Percentiles rank a stretch among this genome's conserved stretches.
Conservation (phyloP, 2,113 vertebrate species). For the Corvus hawaiiensis region DNA sequence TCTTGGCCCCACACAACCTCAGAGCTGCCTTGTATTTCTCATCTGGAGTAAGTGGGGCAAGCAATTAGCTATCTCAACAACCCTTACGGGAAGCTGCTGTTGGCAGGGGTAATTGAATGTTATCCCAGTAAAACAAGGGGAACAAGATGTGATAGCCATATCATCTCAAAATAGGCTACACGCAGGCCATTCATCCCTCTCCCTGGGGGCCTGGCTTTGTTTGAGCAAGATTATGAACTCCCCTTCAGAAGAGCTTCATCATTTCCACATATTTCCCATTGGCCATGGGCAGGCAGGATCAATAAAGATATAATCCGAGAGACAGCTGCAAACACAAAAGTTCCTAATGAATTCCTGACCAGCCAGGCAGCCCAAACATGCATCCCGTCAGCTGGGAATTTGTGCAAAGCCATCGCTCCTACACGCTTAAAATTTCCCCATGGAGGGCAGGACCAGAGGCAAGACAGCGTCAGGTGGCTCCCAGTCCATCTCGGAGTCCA, state of each 20-base stretch:
- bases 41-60: slow-evolving; percentile 33
- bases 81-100: neutral
- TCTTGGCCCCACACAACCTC: neutral
- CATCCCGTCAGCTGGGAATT: slow-evolving; percentile 45
- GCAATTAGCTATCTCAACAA: slow-evolving; percentile 12
- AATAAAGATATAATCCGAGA: slow-evolving; percentile 69
- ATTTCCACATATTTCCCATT: slow-evolving; percentile 66
- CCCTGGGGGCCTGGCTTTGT: slow-evolving; percentile 42
- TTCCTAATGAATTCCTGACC: slow-evolving; percentile 67
- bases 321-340: slow-evolving; percentile 65
- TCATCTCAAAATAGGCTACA: slow-evolving; percentile 55
- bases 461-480: neutral
- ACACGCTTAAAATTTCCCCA: slow-evolving; percentile 26
- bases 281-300: slow-evolving; percentile 67
- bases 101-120: slow-evolving; percentile 52
- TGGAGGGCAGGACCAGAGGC: slow-evolving; percentile 9
- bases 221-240: slow-evolving; percentile 71
- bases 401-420: slow-evolving; percentile 18
- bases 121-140: slow-evolving; percentile 57
- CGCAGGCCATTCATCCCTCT: slow-evolving; percentile 48
- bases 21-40: neutral
- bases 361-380: slow-evolving; percentile 37
- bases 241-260: slow-evolving; percentile 62
- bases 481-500: neutral
- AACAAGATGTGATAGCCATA: slow-evolving; percentile 45